These are phyloP conservation scores for Tadarida brasiliensis DNA, from an alignment of 2,797 vertebrate genomes.

Conservation along the genomic window DNA sequence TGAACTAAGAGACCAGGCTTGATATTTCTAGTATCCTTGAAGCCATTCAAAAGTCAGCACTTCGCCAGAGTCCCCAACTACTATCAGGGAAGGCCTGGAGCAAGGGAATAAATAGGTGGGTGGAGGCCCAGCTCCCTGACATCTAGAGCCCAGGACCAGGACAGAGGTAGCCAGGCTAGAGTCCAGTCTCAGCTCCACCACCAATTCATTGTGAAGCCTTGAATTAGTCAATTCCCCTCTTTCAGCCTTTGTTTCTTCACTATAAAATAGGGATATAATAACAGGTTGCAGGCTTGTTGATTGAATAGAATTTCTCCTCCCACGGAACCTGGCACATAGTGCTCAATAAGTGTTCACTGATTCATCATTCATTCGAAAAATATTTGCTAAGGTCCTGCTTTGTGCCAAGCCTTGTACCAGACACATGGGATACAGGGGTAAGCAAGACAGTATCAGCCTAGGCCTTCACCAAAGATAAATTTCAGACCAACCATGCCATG, in stretches of 20 bases:
- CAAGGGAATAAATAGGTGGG: not conserved
- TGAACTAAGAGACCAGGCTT: constrained; percentile 2
- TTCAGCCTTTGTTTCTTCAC: constrained; percentile 30
- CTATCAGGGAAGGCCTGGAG: not conserved
- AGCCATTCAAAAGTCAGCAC: constrained; percentile 36
- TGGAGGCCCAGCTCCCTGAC: not conserved
- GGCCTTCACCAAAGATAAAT: not conserved
- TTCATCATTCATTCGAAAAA: constrained; percentile 19
- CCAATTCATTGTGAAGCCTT: not conserved
- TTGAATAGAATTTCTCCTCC: constrained; percentile 37
- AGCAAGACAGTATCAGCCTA: not conserved
- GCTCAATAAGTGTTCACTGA: constrained; percentile 5
- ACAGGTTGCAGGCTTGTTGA: not conserved
- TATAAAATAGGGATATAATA: constrained; percentile 20
- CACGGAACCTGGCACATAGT: not conserved
- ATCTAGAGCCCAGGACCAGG: not conserved
- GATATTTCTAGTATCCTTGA: constrained; percentile 60
- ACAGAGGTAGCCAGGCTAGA: not conserved
- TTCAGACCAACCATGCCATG: not conserved
- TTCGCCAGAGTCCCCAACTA: constrained; percentile 13
- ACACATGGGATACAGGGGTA: not conserved
- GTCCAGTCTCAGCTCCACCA: not conserved
- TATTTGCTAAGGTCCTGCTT: constrained; percentile 28
- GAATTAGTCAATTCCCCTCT: not conserved
- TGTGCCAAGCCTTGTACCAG: constrained; percentile 37